Conservation (phyloP, 2,113 vertebrate species). For the Otocyon megalotis region DNA sequence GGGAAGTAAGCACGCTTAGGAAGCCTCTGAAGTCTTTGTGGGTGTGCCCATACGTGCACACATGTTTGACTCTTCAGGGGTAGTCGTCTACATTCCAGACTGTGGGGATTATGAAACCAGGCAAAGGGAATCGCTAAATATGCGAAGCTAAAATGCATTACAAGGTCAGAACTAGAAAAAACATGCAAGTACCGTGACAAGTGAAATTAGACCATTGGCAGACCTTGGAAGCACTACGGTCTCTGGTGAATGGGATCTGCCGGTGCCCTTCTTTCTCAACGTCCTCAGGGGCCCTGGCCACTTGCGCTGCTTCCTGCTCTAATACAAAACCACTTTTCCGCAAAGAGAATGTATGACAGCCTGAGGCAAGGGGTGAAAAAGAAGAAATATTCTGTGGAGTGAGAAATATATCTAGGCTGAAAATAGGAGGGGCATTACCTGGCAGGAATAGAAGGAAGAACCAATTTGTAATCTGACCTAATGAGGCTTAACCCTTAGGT, state of each 20-base stretch:
- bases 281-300: background rate
- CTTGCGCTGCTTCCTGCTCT: background rate
- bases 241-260: background rate
- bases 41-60: accelerated
- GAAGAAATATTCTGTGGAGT: background rate
- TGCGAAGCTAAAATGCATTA: background rate
- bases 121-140: background rate
- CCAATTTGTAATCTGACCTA: background rate
- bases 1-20: background rate
- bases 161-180: background rate
- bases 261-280: background rate
- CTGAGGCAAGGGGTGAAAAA: background rate
- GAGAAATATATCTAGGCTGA: background rate
- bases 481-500: background rate
- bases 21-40: background rate
- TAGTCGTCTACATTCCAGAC: background rate
- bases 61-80: too few species aligned
- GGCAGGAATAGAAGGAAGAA: background rate
- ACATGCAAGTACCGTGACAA: background rate
- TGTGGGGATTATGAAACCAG: background rate
- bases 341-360: background rate
- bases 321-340: background rate
- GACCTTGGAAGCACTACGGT: background rate
- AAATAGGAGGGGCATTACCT: background rate
- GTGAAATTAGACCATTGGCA: background rate